Evolutionary conservation across 2,113 vertebrate species (phyloP).

Genomic region (Chlorodrepanis virens): DNA sequence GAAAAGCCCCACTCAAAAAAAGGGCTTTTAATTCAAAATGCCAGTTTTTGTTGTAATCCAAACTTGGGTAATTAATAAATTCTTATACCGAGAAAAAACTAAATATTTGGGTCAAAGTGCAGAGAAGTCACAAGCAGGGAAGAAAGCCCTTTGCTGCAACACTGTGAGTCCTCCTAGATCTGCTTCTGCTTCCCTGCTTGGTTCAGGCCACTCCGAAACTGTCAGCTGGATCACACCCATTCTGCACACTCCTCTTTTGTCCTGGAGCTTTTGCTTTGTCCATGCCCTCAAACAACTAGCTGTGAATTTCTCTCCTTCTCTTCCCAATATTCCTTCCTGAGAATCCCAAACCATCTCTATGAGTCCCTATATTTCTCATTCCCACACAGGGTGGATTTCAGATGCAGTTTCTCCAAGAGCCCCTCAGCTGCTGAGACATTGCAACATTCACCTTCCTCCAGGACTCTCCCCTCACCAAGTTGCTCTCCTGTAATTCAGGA

Average conservation of each 20-base stretch:
- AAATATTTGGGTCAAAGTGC: neutral
- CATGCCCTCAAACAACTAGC: neutral
- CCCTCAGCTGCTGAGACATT: neutral
- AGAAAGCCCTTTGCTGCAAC: neutral
- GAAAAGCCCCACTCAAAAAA: neutral
- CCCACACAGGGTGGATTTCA: neutral
- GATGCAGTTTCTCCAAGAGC: neutral
- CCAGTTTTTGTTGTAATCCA: neutral
- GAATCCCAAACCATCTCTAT: neutral
- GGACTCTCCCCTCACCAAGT: neutral
- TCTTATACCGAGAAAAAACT: neutral
- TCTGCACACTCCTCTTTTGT: neutral
- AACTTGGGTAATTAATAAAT: neutral
- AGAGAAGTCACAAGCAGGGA: neutral
- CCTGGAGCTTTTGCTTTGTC: neutral
- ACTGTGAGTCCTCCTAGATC: neutral
- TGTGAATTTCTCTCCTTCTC: neutral
- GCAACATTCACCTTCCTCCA: neutral
- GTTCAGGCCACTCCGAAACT: neutral
- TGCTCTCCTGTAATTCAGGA: neutral
- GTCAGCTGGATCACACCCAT: neutral
- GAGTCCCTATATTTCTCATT: neutral
- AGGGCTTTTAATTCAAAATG: neutral
- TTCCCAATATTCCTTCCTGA: neutral
- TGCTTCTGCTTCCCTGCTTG: neutral